These are phyloP conservation scores for Drosophila rubida DNA, from an alignment of 2,888 invertebrate species.

Conservation along the genomic window DNA sequence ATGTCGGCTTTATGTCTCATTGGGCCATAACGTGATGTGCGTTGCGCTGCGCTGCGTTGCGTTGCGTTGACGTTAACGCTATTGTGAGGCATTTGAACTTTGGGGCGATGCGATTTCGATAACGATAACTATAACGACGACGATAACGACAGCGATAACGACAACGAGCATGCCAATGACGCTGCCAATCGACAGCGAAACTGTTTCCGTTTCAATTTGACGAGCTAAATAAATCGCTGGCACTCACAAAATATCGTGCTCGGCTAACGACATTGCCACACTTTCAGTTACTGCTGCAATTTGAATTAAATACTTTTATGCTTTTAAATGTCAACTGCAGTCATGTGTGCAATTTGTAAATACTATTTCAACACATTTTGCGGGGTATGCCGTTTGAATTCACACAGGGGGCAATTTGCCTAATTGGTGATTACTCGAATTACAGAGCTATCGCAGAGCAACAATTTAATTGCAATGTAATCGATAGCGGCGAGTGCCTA, in stretches of 20 bases:
- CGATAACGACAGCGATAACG: background rate
- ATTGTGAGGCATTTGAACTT: constrained; percentile 61
- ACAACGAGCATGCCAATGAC: background rate
- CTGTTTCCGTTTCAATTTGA: background rate
- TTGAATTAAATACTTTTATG: too few relatives aligned
- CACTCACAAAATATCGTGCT: background rate
- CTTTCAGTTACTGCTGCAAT: background rate
- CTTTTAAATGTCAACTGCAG: too few relatives aligned
- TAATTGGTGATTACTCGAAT: background rate
- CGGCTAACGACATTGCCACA: too few relatives aligned
- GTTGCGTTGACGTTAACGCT: constrained; percentile 41
- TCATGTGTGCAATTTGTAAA: too few relatives aligned
- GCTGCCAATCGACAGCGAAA: background rate
- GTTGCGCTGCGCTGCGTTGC: background rate
- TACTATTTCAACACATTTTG: too few relatives aligned
- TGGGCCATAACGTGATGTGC: constrained; percentile 40
- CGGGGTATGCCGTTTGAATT: too few relatives aligned
- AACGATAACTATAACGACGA: background rate
- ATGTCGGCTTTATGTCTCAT: constrained; percentile 27
- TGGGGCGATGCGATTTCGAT: constrained; percentile 9
- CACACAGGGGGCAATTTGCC: too few relatives aligned
- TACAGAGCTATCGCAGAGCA: background rate
- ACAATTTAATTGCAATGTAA: background rate
- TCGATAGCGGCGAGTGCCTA: background rate
- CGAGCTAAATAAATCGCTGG: background rate